Evolutionary conservation across 2,888 invertebrate genomes (phyloP).

Genomic region (Xestia rhomboidea): DNA sequence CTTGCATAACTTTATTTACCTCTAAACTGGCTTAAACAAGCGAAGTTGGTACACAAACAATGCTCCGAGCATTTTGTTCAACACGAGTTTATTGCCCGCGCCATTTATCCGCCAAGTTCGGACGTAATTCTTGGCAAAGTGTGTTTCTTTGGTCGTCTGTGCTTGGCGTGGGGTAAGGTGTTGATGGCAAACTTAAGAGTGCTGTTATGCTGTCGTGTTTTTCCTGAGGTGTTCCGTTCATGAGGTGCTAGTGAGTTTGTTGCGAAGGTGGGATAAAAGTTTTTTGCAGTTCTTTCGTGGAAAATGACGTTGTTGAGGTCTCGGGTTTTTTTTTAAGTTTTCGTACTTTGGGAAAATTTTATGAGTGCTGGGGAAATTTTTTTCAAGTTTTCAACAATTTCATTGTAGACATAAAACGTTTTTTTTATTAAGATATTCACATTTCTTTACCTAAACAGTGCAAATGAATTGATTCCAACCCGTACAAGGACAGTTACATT

Average conservation of each 20-base stretch:
- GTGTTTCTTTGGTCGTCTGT: constrained; percentile 68
- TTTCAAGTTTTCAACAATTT: neutral
- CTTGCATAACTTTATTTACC: constrained; percentile 69
- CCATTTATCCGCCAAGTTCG: constrained; percentile 66
- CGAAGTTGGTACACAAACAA: constrained; percentile 65
- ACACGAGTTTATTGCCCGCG: constrained; percentile 65
- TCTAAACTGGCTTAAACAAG: constrained; percentile 68
- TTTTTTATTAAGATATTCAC: neutral
- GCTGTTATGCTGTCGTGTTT: constrained; percentile 39
- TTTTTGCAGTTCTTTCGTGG: neutral
- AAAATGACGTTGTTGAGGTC: neutral
- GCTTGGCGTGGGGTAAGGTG: constrained; percentile 62
- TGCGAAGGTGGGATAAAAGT: constrained; percentile 4
- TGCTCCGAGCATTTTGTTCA: constrained; percentile 66
- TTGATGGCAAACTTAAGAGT: constrained; percentile 56
- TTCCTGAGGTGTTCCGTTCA: constrained; percentile 18
- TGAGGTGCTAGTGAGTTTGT: constrained; percentile 23
- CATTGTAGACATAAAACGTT: neutral
- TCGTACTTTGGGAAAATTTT: neutral
- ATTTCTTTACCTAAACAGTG: neutral
- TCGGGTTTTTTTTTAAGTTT: neutral
- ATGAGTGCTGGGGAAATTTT: neutral
- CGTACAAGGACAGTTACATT: neutral
- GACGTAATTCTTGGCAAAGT: constrained; percentile 65
- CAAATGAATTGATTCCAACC: neutral